These are phyloP conservation scores for Dryococelus australis DNA, from an alignment of 2,888 invertebrate genomes.

Conservation along the genomic window DNA sequence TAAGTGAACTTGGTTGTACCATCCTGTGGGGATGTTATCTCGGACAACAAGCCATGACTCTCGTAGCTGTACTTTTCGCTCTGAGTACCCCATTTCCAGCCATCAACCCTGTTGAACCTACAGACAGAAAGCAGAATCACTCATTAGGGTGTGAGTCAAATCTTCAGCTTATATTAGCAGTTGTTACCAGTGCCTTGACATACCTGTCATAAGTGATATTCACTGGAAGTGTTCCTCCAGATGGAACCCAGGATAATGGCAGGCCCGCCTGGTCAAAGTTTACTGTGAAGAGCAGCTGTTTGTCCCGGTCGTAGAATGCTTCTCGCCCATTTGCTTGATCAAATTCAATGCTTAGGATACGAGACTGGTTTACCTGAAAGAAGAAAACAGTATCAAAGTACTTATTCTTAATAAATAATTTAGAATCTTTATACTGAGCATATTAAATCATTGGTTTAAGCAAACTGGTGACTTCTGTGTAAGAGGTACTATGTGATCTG, in stretches of 20 bases:
- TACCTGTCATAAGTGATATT: constrained; percentile 86
- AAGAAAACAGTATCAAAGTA: constrained; percentile 56
- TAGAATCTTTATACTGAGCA: too few species aligned
- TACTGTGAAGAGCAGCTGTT: constrained; percentile 82
- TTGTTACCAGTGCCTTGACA: neutral
- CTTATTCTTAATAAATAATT: too few species aligned
- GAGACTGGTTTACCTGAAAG: constrained; percentile 85
- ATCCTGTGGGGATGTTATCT: constrained; percentile 87
- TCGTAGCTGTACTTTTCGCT: constrained; percentile 89
- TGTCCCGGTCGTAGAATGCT: constrained; percentile 86
- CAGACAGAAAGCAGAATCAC: constrained; percentile 25
- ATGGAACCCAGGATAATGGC: constrained; percentile 84
- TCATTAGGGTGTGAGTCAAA: neutral
- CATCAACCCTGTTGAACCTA: constrained; percentile 83
- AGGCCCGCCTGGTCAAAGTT: constrained; percentile 89
- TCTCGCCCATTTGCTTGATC: constrained; percentile 91
- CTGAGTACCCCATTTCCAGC: constrained; percentile 90
- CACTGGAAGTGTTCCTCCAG: constrained; percentile 78
- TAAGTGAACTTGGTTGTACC: constrained; percentile 82
- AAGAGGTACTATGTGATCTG: too few species aligned
- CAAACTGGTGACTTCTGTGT: too few species aligned
- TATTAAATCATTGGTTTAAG: too few species aligned
- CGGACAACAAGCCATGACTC: constrained; percentile 84
- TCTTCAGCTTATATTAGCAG: neutral
- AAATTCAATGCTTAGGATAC: constrained; percentile 90